phyloP scores from a whole-genome alignment of 2,113 vertebrate genomes.

The Eulemur rufifrons region DNA sequence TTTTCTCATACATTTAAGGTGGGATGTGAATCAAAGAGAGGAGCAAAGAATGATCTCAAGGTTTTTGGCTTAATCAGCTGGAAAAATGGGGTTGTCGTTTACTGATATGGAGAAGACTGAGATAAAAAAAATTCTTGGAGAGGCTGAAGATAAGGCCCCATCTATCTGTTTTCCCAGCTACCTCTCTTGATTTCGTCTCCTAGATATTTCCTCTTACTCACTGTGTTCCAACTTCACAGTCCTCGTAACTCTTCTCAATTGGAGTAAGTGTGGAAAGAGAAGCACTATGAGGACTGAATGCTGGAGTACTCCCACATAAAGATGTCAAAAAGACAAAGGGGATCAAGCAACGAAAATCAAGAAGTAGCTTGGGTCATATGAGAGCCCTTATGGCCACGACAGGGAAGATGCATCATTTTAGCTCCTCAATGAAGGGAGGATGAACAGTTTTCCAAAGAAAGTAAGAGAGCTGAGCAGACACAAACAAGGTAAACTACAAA shows the following conservation, averaged over 20 bases:
- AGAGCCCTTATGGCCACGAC: neutral
- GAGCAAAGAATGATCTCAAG: neutral
- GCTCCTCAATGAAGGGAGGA: neutral
- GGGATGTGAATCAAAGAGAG: neutral
- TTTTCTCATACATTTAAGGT: neutral
- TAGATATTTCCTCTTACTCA: neutral
- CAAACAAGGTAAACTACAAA: neutral
- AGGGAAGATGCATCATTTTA: neutral
- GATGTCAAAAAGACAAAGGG: neutral
- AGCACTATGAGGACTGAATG: neutral
- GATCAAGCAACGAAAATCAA: neutral
- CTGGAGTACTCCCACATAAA: neutral
- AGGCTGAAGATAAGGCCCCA: neutral
- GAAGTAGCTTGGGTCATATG: neutral
- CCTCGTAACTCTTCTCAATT: neutral
- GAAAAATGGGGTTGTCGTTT: neutral
- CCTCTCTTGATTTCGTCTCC: neutral
- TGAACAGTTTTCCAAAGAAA: neutral
- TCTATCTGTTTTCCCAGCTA: neutral
- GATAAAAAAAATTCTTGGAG: neutral
- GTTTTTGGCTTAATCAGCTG: neutral
- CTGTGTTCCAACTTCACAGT: neutral
- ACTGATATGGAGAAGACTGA: neutral
- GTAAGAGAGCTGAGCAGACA: neutral
- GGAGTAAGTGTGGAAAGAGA: neutral